Percentiles rank a stretch among this genome's conserved stretches.
Evolutionary conservation across 2,113 vertebrate species (phyloP).

Genomic region (Odocoileus virginianus): DNA sequence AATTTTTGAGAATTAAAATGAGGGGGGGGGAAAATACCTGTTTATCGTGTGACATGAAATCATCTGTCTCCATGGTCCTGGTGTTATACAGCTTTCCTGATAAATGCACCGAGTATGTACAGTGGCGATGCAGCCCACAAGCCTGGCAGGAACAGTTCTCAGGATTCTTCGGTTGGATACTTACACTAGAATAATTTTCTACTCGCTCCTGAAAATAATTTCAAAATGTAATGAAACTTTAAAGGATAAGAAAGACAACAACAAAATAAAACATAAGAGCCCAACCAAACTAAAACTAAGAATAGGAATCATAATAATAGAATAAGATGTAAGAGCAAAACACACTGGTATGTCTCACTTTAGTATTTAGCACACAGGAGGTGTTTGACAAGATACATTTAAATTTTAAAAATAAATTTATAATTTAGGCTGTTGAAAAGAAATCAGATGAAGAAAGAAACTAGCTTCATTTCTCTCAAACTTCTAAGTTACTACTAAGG

Average conservation of each 20-base stretch:
- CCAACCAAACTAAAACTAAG: not conserved
- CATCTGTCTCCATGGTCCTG: slow-evolving; percentile 82
- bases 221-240: not conserved
- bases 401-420: not conserved
- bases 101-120: slow-evolving; percentile 79
- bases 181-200: slow-evolving; percentile 83
- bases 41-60: slow-evolving; percentile 86
- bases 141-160: slow-evolving; percentile 78
- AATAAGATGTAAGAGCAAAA: not conserved
- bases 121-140: slow-evolving; percentile 81
- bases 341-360: not conserved
- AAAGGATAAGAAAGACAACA: not conserved
- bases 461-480: not conserved
- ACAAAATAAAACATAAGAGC: not conserved
- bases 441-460: not conserved
- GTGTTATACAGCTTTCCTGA: slow-evolving; percentile 85
- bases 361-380: not conserved
- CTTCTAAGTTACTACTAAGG: not conserved
- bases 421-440: slow-evolving; percentile 8
- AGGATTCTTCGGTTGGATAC: slow-evolving; percentile 19
- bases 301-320: not conserved
- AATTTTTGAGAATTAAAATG: slow-evolving; percentile 17
- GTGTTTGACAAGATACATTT: not conserved
- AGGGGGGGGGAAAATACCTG: slow-evolving; percentile 80
- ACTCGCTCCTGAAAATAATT: slow-evolving; percentile 83